Conservation (phyloP, 2,113 vertebrate genomes). For the Triplophysa rosa region DNA sequence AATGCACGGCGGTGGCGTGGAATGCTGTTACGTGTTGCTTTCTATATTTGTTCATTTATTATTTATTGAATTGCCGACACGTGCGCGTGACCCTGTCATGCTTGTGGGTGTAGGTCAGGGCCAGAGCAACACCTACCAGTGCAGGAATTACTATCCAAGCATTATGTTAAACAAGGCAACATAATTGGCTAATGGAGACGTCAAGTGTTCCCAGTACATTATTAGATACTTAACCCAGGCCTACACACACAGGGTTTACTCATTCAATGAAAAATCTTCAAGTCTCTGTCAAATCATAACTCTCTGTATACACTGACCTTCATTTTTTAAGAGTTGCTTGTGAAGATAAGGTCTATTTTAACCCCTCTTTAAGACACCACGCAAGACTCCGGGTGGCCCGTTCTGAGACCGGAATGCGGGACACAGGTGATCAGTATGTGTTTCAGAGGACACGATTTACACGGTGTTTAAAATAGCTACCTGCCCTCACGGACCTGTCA, state of each 20-base stretch:
- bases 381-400: not conserved
- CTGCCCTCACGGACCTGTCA: constrained; percentile 52
- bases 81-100: not conserved
- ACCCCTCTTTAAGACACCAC: not conserved
- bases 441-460: constrained; percentile 51
- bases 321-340: not conserved
- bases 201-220: constrained; percentile 43
- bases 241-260: not conserved
- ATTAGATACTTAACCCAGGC: not conserved
- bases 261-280: not conserved
- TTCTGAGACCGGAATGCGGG: constrained; percentile 15
- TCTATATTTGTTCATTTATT: not conserved
- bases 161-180: constrained; percentile 43
- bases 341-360: constrained; percentile 1
- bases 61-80: not conserved
- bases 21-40: not conserved
- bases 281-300: not conserved
- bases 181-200: constrained; percentile 48
- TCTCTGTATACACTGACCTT: not conserved
- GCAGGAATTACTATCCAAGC: constrained; percentile 34
- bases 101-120: constrained; percentile 48
- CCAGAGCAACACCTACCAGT: constrained; percentile 35
- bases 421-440: constrained; percentile 9
- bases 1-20: constrained; percentile 56
- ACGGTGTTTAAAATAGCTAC: constrained; percentile 43